phyloP scores from a whole-genome alignment of 2,113 vertebrate species.

The Gila orcuttii region DNA sequence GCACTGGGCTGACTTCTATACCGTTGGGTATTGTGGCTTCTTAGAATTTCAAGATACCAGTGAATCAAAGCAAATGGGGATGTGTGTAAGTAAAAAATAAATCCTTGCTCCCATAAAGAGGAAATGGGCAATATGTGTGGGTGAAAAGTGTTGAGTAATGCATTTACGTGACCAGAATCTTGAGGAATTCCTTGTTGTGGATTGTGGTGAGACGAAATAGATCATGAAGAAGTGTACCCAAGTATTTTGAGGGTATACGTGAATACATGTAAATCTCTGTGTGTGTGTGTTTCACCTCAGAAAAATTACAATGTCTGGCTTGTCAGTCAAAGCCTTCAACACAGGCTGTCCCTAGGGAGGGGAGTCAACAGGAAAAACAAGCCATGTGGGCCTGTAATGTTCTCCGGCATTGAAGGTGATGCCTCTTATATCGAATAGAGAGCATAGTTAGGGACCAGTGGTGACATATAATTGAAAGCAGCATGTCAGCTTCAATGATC shows the following conservation, averaged over 20 bases:
- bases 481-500: constrained; percentile 66
- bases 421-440: constrained; percentile 64
- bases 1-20: background rate
- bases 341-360: constrained; percentile 68
- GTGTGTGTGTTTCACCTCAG: constrained; percentile 34
- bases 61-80: constrained; percentile 33
- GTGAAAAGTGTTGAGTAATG: constrained; percentile 19
- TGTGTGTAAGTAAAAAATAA: constrained; percentile 34
- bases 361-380: constrained; percentile 71
- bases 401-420: constrained; percentile 62
- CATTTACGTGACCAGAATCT: constrained; percentile 1
- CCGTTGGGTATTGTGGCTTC: background rate
- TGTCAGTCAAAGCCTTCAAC: constrained; percentile 75
- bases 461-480: constrained; percentile 65
- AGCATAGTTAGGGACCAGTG: constrained; percentile 60
- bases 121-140: constrained; percentile 42
- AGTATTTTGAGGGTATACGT: background rate
- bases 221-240: background rate
- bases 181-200: constrained; percentile 17
- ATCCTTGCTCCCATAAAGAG: constrained; percentile 27
- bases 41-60: constrained; percentile 22
- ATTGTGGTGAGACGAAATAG: background rate
- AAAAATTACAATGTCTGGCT: constrained; percentile 52
- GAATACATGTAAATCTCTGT: background rate
- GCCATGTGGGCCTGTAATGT: constrained; percentile 68